phyloP scores from a whole-genome alignment of 2,888 invertebrate species.

The Ormyrus rosae region DNA sequence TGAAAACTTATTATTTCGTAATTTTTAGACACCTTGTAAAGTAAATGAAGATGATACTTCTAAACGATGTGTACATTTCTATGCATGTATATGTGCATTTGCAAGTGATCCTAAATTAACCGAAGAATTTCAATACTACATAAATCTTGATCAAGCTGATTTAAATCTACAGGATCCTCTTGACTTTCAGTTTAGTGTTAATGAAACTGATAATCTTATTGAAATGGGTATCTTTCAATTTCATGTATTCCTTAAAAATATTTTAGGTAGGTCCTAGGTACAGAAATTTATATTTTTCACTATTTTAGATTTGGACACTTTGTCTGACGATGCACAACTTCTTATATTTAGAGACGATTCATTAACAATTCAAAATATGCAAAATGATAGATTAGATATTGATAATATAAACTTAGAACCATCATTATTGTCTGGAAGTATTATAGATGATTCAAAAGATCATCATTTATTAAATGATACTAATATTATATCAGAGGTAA shows the following conservation, averaged over 20 bases:
- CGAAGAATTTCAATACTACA: constrained; percentile 81
- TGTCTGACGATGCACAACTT: constrained; percentile 70
- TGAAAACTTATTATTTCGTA: constrained; percentile 24
- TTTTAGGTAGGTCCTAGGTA: constrained; percentile 1
- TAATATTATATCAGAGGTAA: constrained; percentile 69
- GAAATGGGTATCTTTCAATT: constrained; percentile 67
- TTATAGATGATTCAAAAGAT: constrained; percentile 67
- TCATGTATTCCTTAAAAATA: not conserved
- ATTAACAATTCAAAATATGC: constrained; percentile 68
- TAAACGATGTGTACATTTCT: constrained; percentile 83
- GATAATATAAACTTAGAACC: constrained; percentile 70
- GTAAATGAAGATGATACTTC: constrained; percentile 63
- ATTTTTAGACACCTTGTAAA: constrained; percentile 61
- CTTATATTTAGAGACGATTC: constrained; percentile 70
- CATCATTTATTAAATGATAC: constrained; percentile 66
- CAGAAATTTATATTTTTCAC: constrained; percentile 9
- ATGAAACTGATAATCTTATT: constrained; percentile 69
- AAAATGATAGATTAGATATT: constrained; percentile 68
- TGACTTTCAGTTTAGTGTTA: constrained; percentile 62
- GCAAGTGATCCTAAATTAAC: constrained; percentile 80
- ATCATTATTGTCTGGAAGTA: constrained; percentile 66
- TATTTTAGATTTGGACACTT: constrained; percentile 67
- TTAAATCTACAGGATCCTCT: constrained; percentile 64
- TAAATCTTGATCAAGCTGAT: constrained; percentile 76
- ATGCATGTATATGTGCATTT: constrained; percentile 84